Base-by-base conservation (phyloP, 2,888 invertebrate genomes). In the Camptogramma bilineatum region DNA sequence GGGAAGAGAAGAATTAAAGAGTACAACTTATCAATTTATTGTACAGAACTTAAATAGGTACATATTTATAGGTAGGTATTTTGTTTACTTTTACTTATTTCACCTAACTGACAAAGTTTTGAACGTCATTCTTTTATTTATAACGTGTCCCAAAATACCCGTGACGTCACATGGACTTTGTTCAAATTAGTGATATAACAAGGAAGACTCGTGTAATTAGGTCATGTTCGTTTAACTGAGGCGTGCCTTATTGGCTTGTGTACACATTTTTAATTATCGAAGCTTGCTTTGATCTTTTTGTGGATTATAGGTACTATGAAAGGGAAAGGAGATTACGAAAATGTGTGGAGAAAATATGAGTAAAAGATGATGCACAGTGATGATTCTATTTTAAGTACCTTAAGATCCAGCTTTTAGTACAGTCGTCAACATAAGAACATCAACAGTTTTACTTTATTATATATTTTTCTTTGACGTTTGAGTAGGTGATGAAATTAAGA, bases 191-290 rank as follows among this genome's bases (percentile, higher is more conserved):
- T 54, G 61, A 56, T 54, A 65, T 62, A 65, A 74, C 65, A 67
- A 77, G 77, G 78, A 83, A 77, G 79, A 73, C 74, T 62, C 61
- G 39, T 63, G 66, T 80, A 84, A 84, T 84, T 81, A 73, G 85
- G 84, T 77, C 83, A 78, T 71, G 70, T 73, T 74, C 72, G 74
- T 81, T 75, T 71, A 71, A 73, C 73, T 68, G 69, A 66, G 75
- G 75, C 73, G 72, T 72, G 46, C 52, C 53, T 47, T 64, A 64
- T 78, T 72, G 76, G 73, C 74, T 74, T 71, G 62, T 72, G 21
- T 64, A 76, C 73, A 39, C 39, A 16, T 50, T 72, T 76, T 78
- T 78, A 77, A 73, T 74, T 70, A 66, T 24, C 28, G 39, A 19
- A 52, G 64, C 66, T 60, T 60, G 69, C 73, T 76, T 74, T 71